Base-by-base conservation (phyloP, 1,140 invertebrate genomes). In the Lethocerus indicus region DNA sequence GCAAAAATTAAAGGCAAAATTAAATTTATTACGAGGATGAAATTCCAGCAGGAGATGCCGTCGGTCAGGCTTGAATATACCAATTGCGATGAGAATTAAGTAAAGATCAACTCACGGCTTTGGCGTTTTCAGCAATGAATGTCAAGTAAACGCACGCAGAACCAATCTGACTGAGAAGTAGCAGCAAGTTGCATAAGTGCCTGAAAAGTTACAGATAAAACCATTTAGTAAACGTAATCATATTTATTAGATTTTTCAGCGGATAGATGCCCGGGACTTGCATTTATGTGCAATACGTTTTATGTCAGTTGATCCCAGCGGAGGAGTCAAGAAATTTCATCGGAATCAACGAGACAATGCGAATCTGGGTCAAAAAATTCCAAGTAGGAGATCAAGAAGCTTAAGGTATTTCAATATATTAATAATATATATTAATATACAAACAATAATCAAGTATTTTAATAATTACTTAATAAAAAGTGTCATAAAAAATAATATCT, bases 31-130 rank as follows among this genome's bases (percentile, higher is more conserved):
- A 9, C 21, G 16, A 9, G 21, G 21, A 16, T 40, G 16, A 5
- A 16, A 26, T 28, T n/a, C 5, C 12, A 45, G 21, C n/a, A 16
- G n/a, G 16, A 5, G n/a, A 26, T 28, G 9, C 5, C 12, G 29
- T 16, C n/a, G 12, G 14, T 45, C 12, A 28, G 16, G 12, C 18
- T 32, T 9, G 16, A 29, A 32, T 2, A 16, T 18, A 32, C 14
- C 18, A 4, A 47, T 14, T n/a, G 44, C 26, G 14, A 29, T 3
- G 16, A 29, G 20, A 47, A 23, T 2, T 13, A 28, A 2, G 28
- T 20, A 32, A 28, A 32, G 14, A 37, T 32, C 9, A 1, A 39
- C 47, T 48, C 40, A 48, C 47, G 9, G 47, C 47, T 48, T 48
- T 48, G 6, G 27, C 24, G 32, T 48, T 48, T 14, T 16, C n/a